Conservation (phyloP, 2,888 invertebrate genomes). For the Mystacides longicornis region DNA sequence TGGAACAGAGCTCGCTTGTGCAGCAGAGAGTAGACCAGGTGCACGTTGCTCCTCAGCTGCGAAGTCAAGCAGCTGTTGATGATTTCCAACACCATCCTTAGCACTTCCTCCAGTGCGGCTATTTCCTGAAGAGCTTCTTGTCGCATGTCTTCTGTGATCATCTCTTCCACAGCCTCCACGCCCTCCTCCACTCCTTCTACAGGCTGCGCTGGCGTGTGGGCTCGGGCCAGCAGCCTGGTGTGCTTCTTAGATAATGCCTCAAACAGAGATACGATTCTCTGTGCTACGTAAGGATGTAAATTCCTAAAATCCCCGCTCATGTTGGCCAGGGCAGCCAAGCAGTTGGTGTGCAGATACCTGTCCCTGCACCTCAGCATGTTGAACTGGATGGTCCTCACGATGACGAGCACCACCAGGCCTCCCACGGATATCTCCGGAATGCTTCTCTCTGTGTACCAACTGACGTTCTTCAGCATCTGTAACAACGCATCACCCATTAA, state of each 20-base stretch:
- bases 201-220: slow-evolving; percentile 13
- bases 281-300: slow-evolving; percentile 93
- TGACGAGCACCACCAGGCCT: slow-evolving; percentile 86
- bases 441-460: slow-evolving; percentile 90
- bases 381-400: slow-evolving; percentile 94
- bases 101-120: slow-evolving; percentile 88
- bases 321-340: slow-evolving; percentile 94
- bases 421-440: slow-evolving; percentile 91
- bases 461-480: slow-evolving; percentile 78
- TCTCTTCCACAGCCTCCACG: slow-evolving; percentile 55
- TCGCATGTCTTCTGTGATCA: slow-evolving; percentile 45
- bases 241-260: slow-evolving; percentile 87
- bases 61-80: slow-evolving; percentile 90
- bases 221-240: slow-evolving; percentile 41
- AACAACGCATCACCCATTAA: slow-evolving; percentile 26
- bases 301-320: slow-evolving; percentile 93
- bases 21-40: slow-evolving; percentile 90
- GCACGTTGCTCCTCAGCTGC: slow-evolving; percentile 76
- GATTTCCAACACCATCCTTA: slow-evolving; percentile 95
- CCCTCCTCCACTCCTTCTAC: slow-evolving; percentile 5
- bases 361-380: slow-evolving; percentile 95
- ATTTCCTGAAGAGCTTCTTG: slow-evolving; percentile 74
- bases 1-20: slow-evolving; percentile 90
- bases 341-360: slow-evolving; percentile 97
- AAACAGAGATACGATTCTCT: slow-evolving; percentile 84